Conservation (phyloP, 2,797 vertebrate genomes). For the Galago senegalensis region DNA sequence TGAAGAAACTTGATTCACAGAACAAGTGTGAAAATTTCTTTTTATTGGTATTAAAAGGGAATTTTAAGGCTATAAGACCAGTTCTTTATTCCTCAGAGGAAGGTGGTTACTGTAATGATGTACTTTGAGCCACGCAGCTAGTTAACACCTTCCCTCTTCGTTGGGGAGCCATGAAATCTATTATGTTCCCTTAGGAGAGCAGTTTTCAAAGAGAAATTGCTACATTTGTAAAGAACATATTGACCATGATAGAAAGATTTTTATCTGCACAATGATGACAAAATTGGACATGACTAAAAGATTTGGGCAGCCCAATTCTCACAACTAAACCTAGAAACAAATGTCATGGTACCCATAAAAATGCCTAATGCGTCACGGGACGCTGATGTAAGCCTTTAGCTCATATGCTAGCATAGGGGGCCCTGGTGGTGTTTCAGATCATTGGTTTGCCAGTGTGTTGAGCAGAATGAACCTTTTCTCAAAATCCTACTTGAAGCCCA, state of each 20-base stretch:
- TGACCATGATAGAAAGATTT: constrained; percentile 77
- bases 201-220: constrained; percentile 71
- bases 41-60: constrained; percentile 64
- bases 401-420: background rate
- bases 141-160: constrained; percentile 61
- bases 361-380: background rate
- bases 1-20: constrained; percentile 56
- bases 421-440: background rate
- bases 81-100: constrained; percentile 64
- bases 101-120: constrained; percentile 47
- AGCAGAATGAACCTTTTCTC: background rate
- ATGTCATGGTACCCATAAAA: constrained; percentile 28
- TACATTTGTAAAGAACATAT: constrained; percentile 72
- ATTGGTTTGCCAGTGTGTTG: background rate
- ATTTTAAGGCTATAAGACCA: constrained; percentile 44
- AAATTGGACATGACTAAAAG: constrained; percentile 69
- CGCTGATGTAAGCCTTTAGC: background rate
- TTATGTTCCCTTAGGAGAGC: constrained; percentile 57
- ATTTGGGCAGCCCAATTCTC: constrained; percentile 35
- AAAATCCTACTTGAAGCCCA: constrained; percentile 38
- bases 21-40: constrained; percentile 67
- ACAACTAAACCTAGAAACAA: constrained; percentile 44
- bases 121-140: constrained; percentile 54
- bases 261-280: constrained; percentile 59
- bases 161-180: constrained; percentile 73